Evolutionary conservation across 2,113 vertebrate species (phyloP).

Genomic region (Craseonycteris thonglongyai): DNA sequence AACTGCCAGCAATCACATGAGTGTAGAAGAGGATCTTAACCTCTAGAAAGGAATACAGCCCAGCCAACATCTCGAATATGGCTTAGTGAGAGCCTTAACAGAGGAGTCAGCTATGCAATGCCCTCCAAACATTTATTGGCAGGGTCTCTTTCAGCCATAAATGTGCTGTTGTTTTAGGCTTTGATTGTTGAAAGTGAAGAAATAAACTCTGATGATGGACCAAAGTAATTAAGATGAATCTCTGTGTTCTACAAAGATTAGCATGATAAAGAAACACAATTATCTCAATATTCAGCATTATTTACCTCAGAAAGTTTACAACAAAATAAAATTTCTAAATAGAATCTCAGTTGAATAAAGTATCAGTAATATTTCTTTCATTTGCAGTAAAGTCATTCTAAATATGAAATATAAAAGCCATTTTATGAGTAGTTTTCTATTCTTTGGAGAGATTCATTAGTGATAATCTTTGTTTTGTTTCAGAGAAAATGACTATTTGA

Average conservation of each 20-base stretch:
- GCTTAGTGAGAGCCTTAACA: background rate
- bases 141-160: background rate
- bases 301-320: background rate
- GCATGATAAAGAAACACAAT: background rate
- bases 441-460: background rate
- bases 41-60: background rate
- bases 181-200: background rate
- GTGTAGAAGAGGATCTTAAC: background rate
- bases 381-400: background rate
- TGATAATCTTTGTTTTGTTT: background rate
- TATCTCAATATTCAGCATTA: background rate
- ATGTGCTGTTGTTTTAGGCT: background rate
- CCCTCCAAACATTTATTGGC: background rate
- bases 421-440: conserved; percentile 26
- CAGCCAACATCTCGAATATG: background rate
- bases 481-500: conserved; percentile 6
- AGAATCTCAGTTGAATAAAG: background rate
- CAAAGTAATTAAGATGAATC: background rate
- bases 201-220: background rate
- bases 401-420: conserved; percentile 39
- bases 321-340: background rate
- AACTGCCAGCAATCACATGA: background rate
- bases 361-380: background rate
- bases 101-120: background rate
- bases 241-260: background rate